A percentile compares a stretch with the other conserved stretches of the same genome.
Conservation (phyloP, 2,888 invertebrate genomes). For the Choreutis nemorana region DNA sequence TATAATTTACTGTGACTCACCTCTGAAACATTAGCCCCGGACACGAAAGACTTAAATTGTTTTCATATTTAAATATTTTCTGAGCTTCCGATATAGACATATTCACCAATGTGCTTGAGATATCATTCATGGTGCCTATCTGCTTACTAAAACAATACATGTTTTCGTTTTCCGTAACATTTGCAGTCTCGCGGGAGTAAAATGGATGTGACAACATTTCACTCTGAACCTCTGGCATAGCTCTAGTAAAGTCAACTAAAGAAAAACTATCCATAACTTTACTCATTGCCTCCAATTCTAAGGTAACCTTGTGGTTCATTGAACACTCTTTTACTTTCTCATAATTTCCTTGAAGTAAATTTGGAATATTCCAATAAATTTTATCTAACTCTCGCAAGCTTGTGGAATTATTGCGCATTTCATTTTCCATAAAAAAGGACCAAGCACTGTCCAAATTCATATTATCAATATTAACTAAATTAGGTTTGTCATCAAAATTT, state of each 20-base stretch:
- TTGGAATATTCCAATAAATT: constrained; percentile 47
- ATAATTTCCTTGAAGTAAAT: constrained; percentile 19
- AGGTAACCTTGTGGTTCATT: constrained; percentile 8
- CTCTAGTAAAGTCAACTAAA: constrained; percentile 33
- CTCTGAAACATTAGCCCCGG: too few relatives aligned
- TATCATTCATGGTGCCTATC: too few relatives aligned
- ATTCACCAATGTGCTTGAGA: too few relatives aligned
- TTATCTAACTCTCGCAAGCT: constrained; percentile 25
- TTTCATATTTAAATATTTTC: too few relatives aligned
- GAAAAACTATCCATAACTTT: constrained; percentile 42
- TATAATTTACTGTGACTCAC: too few relatives aligned
- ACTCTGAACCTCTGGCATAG: constrained; percentile 13
- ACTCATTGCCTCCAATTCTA: constrained; percentile 24
- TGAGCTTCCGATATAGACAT: too few relatives aligned
- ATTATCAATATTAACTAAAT: too few relatives aligned
- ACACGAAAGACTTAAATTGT: too few relatives aligned
- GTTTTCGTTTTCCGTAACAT: too few relatives aligned
- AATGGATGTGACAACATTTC: constrained; percentile 35
- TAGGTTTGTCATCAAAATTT: constrained; percentile 18
- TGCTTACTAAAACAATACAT: too few relatives aligned
- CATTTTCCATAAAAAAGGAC: constrained; percentile 20
- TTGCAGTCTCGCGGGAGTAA: constrained; percentile 29
- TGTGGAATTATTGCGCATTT: constrained; percentile 17
- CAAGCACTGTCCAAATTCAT: constrained; percentile 18
- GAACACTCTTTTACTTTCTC: constrained; percentile 14